These are phyloP conservation scores for Leptopilina drosophilae DNA, from an alignment of 2,888 invertebrate genomes.

Conservation along the genomic window DNA sequence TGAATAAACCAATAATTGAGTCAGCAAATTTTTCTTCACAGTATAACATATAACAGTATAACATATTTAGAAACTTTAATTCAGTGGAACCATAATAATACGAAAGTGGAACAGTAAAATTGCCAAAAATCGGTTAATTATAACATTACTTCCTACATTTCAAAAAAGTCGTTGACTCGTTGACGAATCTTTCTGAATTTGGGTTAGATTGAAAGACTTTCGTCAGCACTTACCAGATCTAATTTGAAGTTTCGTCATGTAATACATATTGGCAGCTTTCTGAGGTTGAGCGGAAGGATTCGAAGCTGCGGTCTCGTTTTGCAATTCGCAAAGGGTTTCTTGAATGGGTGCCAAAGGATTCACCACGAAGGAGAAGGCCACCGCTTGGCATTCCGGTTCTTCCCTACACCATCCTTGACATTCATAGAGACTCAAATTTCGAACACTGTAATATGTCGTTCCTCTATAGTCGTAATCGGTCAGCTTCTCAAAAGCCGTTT, in stretches of 20 bases:
- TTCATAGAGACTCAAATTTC: conserved; percentile 94
- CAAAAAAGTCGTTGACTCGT: no score
- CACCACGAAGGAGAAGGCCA: conserved; percentile 94
- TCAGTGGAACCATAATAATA: no score
- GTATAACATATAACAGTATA: no score
- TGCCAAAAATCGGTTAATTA: no score
- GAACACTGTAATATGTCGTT: conserved; percentile 93
- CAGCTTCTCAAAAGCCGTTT: conserved; percentile 94
- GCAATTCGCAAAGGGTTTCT: conserved; percentile 93
- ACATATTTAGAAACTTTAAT: no score
- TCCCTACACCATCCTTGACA: conserved; percentile 97
- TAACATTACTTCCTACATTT: no score
- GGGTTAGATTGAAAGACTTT: no score
- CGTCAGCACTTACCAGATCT: conserved; percentile 81
- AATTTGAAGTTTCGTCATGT: conserved; percentile 95
- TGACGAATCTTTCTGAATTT: no score
- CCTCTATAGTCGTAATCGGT: conserved; percentile 95
- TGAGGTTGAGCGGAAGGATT: conserved; percentile 91
- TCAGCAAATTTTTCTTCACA: not conserved
- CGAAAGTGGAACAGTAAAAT: no score
- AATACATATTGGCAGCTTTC: conserved; percentile 93
- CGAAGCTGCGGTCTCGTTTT: conserved; percentile 94
- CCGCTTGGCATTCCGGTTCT: conserved; percentile 94
- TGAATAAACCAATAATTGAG: conserved; percentile 38
- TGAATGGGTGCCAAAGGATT: conserved; percentile 95